phyloP scores from a whole-genome alignment of 2,888 invertebrate species.

The Drosophila testacea region DNA sequence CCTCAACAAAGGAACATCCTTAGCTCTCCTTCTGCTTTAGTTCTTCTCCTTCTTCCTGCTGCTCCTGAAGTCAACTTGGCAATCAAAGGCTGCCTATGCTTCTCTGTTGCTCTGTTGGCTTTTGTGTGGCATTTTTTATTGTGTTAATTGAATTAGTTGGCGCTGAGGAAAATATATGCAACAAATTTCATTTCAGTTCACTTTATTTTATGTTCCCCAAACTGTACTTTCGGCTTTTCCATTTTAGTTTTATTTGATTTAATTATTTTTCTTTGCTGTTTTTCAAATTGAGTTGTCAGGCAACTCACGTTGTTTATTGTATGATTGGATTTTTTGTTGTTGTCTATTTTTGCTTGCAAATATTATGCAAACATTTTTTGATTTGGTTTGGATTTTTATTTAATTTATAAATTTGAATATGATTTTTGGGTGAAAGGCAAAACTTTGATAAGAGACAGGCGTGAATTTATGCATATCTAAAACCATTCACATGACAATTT shows the following conservation, averaged over 20 bases:
- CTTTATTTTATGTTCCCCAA: slow-evolving; percentile 18
- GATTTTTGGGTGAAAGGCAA: slow-evolving; percentile 38
- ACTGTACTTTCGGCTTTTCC: slow-evolving; percentile 10
- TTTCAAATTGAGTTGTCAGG: slow-evolving; percentile 59
- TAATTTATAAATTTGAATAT: slow-evolving; percentile 53
- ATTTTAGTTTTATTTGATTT: slow-evolving; percentile 57
- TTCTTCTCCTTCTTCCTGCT: not conserved
- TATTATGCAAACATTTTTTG: slow-evolving; percentile 64
- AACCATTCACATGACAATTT: slow-evolving; percentile 6
- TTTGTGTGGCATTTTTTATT: slow-evolving; percentile 60
- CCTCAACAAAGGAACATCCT: slow-evolving; percentile 56
- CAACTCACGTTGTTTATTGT: slow-evolving; percentile 54
- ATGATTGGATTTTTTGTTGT: slow-evolving; percentile 46
- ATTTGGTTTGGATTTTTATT: slow-evolving; percentile 35
- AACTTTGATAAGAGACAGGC: slow-evolving; percentile 28
- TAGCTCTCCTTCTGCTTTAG: not conserved
- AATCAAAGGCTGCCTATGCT: slow-evolving; percentile 47
- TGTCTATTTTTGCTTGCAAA: slow-evolving; percentile 14
- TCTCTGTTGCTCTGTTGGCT: slow-evolving; percentile 20
- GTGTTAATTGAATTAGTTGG: slow-evolving; percentile 77
- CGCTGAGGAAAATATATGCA: slow-evolving; percentile 57
- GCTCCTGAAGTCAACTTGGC: slow-evolving; percentile 37
- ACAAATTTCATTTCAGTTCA: slow-evolving; percentile 43
- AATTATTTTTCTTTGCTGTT: slow-evolving; percentile 53
- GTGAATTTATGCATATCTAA: slow-evolving; percentile 49